These are phyloP conservation scores for Lipotes vexillifer DNA, from an alignment of 2,113 vertebrate species.

Conservation along the genomic window DNA sequence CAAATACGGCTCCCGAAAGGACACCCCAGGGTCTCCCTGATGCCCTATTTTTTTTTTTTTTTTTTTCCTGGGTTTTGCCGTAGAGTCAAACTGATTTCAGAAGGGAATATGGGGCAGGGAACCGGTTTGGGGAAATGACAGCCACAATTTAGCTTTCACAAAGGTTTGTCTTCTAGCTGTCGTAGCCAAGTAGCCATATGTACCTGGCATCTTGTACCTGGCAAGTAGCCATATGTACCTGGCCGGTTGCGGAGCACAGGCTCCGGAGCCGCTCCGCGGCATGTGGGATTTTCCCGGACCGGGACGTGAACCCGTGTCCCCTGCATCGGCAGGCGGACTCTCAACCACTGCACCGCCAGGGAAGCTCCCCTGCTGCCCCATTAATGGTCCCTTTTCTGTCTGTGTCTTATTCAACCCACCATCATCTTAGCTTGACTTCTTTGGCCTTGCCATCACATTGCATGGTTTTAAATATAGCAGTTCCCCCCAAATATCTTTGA, in stretches of 20 bases:
- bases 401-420: not conserved
- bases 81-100: too few species aligned
- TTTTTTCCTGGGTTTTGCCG: not conserved
- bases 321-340: too few species aligned
- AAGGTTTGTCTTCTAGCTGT: not conserved
- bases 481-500: not conserved
- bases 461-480: not conserved
- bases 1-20: not conserved
- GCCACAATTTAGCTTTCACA: not conserved
- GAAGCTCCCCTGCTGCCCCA: too few species aligned
- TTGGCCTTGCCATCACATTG: not conserved
- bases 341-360: too few species aligned
- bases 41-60: too few species aligned
- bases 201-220: not conserved
- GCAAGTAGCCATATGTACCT: not conserved
- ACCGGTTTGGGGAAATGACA: not conserved
- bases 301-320: rapidly evolving
- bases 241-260: too few species aligned
- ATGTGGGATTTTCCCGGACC: too few species aligned
- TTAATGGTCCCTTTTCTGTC: not conserved
- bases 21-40: rapidly evolving
- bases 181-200: not conserved
- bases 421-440: not conserved
- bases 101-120: not conserved
- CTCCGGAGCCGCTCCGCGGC: too few species aligned